Evolutionary conservation across 2,797 vertebrate species (phyloP), one percentile per base, ranked within the genome.

Genomic region (Miichthys miiuy): DNA sequence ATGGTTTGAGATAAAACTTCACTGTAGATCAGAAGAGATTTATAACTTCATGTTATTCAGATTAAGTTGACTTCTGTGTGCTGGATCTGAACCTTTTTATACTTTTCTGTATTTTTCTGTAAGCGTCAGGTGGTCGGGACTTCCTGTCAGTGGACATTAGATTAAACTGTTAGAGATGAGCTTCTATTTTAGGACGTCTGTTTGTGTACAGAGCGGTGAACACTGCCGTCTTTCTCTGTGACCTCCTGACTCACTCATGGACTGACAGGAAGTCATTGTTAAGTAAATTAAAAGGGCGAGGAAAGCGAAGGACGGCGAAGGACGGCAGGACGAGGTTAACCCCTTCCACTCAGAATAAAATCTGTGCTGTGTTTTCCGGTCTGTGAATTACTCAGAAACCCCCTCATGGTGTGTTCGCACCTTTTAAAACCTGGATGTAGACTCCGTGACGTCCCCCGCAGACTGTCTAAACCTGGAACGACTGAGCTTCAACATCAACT

Each of bases 141-240:
- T 72, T 34, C 46, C 47, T 65, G 10, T 27, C 48, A 1, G 2
- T 17, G 50, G 16, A 72, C 52, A 79, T 77, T 47, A 77, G 61
- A 86, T 80, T 63, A 83, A 67, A 75, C 69, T 23, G 34, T 72
- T 63, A 56, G 68, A 65, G 52, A 23, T 9, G 25, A 48, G 7
- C 41, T 21, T 17, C 8, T 80, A 80, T 80, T 80, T 75, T 47
- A 12, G 30, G 83, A 70, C 13, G 9, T 2, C 23, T 41, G 58
- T 27, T 50, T 62, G 27, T 58, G 58, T 66, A 2, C 10, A 50
- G 44, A 9, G 48, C n/a, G 55, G 12, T 1, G 3, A 9, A 21
- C 30, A 76, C 52, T 1, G 67, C 18, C 7, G 48, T 1, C 56
- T 58, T 61, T 75, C 4, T 58, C 25, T 56, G 14, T 21, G 68